Percentiles rank a stretch among this genome's conserved stretches.
These are phyloP conservation scores for Enteromius viviparus DNA, from an alignment of 2,797 vertebrate genomes.

Conservation along the genomic window DNA sequence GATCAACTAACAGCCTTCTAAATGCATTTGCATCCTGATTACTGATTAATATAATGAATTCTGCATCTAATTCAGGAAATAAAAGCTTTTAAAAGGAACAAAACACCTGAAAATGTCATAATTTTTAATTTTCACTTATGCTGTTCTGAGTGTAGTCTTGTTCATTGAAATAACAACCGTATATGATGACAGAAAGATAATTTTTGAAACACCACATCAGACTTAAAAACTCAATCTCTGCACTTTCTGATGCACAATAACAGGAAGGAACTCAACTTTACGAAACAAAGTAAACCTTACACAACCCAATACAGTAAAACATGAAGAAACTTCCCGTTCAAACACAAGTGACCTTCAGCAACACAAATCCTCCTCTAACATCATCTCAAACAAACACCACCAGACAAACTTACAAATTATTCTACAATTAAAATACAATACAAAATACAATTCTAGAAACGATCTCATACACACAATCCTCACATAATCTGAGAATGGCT, in stretches of 20 bases:
- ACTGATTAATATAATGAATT: background rate
- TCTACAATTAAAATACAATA: background rate
- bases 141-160: background rate
- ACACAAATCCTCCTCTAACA: background rate
- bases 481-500: constrained; percentile 14
- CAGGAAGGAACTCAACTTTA: background rate
- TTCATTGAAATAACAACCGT: background rate
- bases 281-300: background rate
- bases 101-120: background rate
- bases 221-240: background rate
- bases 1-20: background rate
- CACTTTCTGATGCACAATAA: background rate
- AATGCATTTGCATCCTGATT: background rate
- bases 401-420: background rate
- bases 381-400: background rate
- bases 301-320: background rate
- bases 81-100: background rate
- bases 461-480: background rate
- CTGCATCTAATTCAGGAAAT: background rate
- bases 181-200: background rate
- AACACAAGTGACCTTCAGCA: background rate
- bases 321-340: background rate
- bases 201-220: background rate
- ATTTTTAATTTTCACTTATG: background rate
- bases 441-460: background rate